Base-by-base conservation (phyloP, 1,140 invertebrate species). In the Littorina saxatilis region DNA sequence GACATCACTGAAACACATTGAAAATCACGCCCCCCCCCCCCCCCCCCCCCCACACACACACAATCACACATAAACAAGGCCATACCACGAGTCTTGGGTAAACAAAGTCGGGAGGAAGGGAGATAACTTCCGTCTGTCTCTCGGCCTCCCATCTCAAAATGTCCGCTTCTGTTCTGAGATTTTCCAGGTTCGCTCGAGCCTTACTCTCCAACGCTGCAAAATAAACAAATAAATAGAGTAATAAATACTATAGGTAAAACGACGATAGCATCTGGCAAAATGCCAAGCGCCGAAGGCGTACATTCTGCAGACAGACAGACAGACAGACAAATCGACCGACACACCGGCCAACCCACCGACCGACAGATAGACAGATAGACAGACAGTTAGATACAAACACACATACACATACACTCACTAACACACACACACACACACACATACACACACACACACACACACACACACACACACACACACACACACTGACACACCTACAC, bases 351-450 rank as follows among this genome's bases (percentile, higher is more conserved):
- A n/a, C n/a, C n/a, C n/a, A n/a, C n/a, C n/a, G n/a, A n/a, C n/a
- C n/a, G n/a, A n/a, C n/a, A n/a, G n/a, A n/a, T n/a, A n/a, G n/a
- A n/a, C n/a, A n/a, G n/a, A n/a, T n/a, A n/a, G n/a, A n/a, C 68
- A 17, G 13, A 37, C 68, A 37, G 2, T 40, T 27, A 17, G 2
- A 37, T 39, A 17, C 68, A 37, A 35, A 37, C 63, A 68, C 63
- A 32, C 27, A 61, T 23, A 61, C 58, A 61, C 58, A 61, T 23
- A 61, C 58, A 61, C 58, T 13, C 58, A 61, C 58, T 13, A 9
- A 61, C 58, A 61, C 58, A 61, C 58, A 61, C 58, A 61, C 58
- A 61, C 58, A 61, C 58, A 61, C 58, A 61, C 58, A 61, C 66
- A 70, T 32, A 39, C 35, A 73, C 35, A 20, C 35, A 73, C 37